Conservation (phyloP, 2,888 invertebrate genomes). For the Drosophila testacea region DNA sequence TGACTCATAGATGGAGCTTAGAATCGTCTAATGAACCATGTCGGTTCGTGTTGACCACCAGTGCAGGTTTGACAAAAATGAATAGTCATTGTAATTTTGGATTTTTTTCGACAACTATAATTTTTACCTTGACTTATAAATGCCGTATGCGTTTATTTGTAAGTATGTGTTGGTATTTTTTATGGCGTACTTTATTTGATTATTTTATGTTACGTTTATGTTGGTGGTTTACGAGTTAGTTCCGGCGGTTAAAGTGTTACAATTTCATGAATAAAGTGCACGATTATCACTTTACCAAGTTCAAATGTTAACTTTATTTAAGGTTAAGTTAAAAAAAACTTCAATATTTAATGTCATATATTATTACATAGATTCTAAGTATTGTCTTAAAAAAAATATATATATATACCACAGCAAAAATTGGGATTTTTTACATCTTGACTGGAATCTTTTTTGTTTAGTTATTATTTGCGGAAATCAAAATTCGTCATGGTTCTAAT, state of each 20-base stretch:
- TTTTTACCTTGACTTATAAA: slow-evolving; percentile 77
- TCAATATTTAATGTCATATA: background rate
- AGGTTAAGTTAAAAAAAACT: background rate
- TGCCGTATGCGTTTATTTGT: slow-evolving; percentile 11
- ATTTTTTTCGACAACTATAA: slow-evolving; percentile 58
- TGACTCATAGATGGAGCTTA: slow-evolving; percentile 19
- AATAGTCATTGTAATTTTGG: slow-evolving; percentile 75
- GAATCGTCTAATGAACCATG: slow-evolving; percentile 53
- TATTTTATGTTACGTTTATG: slow-evolving; percentile 34
- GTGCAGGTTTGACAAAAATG: slow-evolving; percentile 45
- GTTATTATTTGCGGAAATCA: slow-evolving; percentile 3
- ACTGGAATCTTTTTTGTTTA: too few species aligned
- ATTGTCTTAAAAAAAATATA: too few species aligned
- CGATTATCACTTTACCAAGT: slow-evolving; percentile 6
- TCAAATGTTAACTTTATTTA: background rate
- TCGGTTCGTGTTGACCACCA: slow-evolving; percentile 1
- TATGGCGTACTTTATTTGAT: slow-evolving; percentile 27
- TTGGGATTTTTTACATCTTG: too few species aligned
- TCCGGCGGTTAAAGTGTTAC: slow-evolving; percentile 30
- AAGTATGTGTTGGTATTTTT: slow-evolving; percentile 6
- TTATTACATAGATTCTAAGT: too few species aligned
- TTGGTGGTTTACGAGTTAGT: slow-evolving; percentile 32
- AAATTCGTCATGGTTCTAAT: slow-evolving; percentile 36
- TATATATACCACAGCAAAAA: too few species aligned
- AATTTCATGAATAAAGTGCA: slow-evolving; percentile 22